These are phyloP conservation scores for Mus pahari DNA, from an alignment of 2,113 vertebrate genomes.

Conservation along the genomic window DNA sequence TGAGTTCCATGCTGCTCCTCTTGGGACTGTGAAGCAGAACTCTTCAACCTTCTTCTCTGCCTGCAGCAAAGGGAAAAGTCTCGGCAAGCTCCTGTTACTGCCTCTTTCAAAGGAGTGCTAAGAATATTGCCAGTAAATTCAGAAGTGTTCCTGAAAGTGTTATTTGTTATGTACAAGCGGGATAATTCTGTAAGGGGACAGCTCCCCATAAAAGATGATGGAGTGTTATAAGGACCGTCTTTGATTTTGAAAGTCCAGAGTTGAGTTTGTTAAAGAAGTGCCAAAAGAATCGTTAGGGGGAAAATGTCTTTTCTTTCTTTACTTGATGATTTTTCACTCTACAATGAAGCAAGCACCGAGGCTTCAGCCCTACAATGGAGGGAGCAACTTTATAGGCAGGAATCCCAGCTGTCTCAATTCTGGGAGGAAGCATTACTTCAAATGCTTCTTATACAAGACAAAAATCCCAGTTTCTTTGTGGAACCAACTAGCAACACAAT, in stretches of 20 bases:
- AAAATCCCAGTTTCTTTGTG: neutral
- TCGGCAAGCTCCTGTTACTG: neutral
- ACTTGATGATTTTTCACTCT: constrained; percentile 61
- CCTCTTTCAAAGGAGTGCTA: constrained; percentile 54
- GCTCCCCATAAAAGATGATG: constrained; percentile 41
- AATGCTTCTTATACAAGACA: neutral
- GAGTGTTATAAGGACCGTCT: constrained; percentile 26
- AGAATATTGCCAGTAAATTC: constrained; percentile 10
- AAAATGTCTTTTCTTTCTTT: constrained; percentile 13
- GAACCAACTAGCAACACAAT: neutral
- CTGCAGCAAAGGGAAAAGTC: neutral
- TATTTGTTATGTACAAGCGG: constrained; percentile 51
- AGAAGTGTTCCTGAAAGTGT: constrained; percentile 46
- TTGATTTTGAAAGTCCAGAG: constrained; percentile 55
- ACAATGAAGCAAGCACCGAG: neutral
- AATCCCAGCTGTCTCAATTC: constrained; percentile 33
- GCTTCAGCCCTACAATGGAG: neutral
- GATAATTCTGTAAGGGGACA: constrained; percentile 31
- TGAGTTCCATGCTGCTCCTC: constrained; percentile 30
- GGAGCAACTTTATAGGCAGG: neutral
- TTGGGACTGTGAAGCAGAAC: neutral
- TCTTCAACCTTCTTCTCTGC: constrained; percentile 18
- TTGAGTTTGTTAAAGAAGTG: neutral
- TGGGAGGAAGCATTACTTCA: neutral
- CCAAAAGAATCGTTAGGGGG: constrained; percentile 20